Evolutionary conservation across 2,888 invertebrate species (phyloP).

Genomic region (Mythimna impura): DNA sequence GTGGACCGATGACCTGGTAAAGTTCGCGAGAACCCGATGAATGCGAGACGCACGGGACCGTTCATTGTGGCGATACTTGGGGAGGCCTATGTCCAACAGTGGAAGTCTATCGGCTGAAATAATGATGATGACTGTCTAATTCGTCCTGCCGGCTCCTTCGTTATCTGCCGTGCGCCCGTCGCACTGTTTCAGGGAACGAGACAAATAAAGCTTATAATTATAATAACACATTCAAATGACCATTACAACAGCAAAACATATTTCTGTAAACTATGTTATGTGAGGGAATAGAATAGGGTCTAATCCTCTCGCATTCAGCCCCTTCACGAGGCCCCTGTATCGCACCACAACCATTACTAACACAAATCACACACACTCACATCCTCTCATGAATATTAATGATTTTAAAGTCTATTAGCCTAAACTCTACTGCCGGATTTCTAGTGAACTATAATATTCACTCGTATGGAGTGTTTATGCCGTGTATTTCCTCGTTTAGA

Average conservation of each 20-base stretch:
- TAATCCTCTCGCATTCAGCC: background rate
- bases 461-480: background rate
- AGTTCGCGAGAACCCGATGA: too few species aligned
- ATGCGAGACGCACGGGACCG: too few species aligned
- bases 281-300: conserved; percentile 1
- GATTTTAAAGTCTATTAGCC: conserved; percentile 43
- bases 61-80: too few species aligned
- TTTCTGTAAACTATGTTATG: background rate
- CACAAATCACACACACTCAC: conserved; percentile 51
- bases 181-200: too few species aligned
- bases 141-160: too few species aligned
- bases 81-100: too few species aligned
- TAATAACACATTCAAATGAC: background rate
- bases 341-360: conserved; percentile 24
- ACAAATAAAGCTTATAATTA: too few species aligned
- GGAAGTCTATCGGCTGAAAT: too few species aligned
- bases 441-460: conserved; percentile 26
- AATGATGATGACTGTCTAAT: too few species aligned
- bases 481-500: background rate
- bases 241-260: background rate
- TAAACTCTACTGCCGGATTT: conserved; percentile 16
- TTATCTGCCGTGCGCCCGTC: too few species aligned
- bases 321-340: conserved; percentile 5
- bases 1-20: too few species aligned
- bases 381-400: conserved; percentile 55